A percentile compares a stretch with the other conserved stretches of the same genome.
These are phyloP conservation scores for Sclerurus mexicanus DNA, from an alignment of 2,113 vertebrate genomes.

Conservation along the genomic window DNA sequence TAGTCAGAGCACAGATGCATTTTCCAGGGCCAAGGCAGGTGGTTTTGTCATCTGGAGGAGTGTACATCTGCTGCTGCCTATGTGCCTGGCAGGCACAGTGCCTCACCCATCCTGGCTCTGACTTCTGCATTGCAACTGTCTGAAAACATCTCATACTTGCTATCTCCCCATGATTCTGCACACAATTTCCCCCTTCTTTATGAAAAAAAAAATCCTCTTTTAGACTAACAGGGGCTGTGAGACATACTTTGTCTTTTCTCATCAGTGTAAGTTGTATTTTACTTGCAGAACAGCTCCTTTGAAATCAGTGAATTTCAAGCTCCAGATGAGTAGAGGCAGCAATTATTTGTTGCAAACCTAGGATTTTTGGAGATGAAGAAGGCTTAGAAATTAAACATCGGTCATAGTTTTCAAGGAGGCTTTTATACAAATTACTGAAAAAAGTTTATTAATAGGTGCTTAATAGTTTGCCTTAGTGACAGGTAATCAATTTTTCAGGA, in stretches of 20 bases:
- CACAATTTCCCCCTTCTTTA: not conserved
- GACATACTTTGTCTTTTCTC: not conserved
- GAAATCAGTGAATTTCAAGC: not conserved
- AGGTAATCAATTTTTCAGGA: not conserved
- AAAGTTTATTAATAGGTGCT: not conserved
- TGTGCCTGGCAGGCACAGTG: not conserved
- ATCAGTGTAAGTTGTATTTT: not conserved
- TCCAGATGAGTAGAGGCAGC: not conserved
- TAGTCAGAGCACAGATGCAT: not conserved
- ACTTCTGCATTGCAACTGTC: not conserved
- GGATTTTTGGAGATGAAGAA: not conserved
- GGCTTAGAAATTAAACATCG: not conserved
- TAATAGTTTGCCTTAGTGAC: not conserved
- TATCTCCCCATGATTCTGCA: not conserved
- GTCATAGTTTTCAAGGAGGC: not conserved
- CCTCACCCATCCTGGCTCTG: not conserved
- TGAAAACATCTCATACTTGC: not conserved
- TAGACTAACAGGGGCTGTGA: not conserved
- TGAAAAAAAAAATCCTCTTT: not conserved
- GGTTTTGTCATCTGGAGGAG: conserved; percentile 17
- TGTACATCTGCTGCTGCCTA: not conserved
- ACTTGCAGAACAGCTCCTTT: not conserved
- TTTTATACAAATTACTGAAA: not conserved
- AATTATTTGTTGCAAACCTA: not conserved
- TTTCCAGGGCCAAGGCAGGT: conserved; percentile 5